Conservation (phyloP, 1,140 invertebrate genomes). For the Aphelenchoides avenae region DNA sequence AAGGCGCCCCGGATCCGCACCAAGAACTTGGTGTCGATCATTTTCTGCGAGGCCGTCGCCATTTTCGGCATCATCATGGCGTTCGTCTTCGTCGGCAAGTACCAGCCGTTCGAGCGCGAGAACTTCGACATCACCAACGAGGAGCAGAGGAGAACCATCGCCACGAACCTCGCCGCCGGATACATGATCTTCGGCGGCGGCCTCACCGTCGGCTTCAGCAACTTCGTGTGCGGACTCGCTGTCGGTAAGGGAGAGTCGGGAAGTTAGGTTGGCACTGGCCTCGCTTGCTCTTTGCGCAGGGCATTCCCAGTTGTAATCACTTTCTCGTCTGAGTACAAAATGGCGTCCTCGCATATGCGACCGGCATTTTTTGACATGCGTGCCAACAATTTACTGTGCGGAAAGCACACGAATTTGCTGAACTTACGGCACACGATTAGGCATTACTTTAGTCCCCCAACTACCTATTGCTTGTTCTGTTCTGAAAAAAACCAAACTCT, state of each 20-base stretch:
- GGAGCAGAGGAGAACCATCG: conserved; percentile 19
- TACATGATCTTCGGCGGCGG: conserved; percentile 94
- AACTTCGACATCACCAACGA: background rate
- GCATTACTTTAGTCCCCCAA: too few species aligned
- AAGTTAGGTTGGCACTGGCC: too few species aligned
- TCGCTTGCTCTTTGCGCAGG: conserved; percentile 4
- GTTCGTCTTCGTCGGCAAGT: conserved; percentile 76
- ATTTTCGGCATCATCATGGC: conserved; percentile 98
- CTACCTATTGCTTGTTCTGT: too few species aligned
- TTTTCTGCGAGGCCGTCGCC: conserved; percentile 97
- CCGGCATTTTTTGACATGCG: too few species aligned
- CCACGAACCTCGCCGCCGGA: conserved; percentile 66
- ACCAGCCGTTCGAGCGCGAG: conserved; percentile 27
- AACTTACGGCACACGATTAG: too few species aligned
- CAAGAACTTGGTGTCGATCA: conserved; percentile 97
- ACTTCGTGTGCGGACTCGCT: conserved; percentile 88
- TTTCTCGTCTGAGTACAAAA: too few species aligned
- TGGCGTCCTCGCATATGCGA: too few species aligned
- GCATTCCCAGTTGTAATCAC: conserved; percentile 10
- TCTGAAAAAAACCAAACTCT: too few species aligned
- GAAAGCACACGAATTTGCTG: too few species aligned
- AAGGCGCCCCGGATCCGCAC: conserved; percentile 97
- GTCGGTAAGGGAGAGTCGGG: conserved; percentile 72
- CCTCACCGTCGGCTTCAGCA: conserved; percentile 83
- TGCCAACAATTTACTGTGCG: too few species aligned